phyloP scores from a whole-genome alignment of 37 sponge, comb jelly and placozoan genomes.

The Bolinopsis microptera region DNA sequence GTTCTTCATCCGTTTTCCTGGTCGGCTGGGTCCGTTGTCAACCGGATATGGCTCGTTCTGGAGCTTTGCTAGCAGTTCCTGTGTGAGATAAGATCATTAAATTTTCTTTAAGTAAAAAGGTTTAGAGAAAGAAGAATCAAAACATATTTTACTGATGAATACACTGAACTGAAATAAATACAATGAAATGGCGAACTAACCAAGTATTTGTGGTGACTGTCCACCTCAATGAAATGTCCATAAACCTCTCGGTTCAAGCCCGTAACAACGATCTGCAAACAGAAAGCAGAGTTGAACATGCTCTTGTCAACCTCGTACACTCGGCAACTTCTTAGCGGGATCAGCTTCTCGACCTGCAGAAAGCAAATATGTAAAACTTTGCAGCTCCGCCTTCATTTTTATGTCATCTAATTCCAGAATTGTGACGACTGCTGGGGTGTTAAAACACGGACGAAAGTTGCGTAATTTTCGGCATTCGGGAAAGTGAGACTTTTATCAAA shows the following conservation, averaged over 20 bases:
- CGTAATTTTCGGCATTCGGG: not conserved
- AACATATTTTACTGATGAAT: too few relatives aligned
- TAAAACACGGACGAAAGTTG: not conserved
- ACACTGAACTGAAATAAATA: too few relatives aligned
- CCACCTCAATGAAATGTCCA: constrained; percentile 2
- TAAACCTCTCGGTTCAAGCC: constrained; percentile 32
- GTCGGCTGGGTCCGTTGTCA: constrained; percentile 29
- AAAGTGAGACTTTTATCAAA: too few relatives aligned
- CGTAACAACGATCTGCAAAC: constrained; percentile 23
- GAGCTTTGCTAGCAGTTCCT: constrained; percentile 13
- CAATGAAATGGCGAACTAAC: too few relatives aligned
- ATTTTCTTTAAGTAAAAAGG: too few relatives aligned
- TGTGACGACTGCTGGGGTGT: too few relatives aligned
- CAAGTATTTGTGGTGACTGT: not conserved
- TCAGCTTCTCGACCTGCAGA: constrained; percentile 43
- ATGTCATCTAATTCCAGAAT: too few relatives aligned
- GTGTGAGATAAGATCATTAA: too few relatives aligned
- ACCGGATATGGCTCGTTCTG: constrained; percentile 22
- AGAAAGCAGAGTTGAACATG: not conserved
- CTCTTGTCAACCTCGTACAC: constrained; percentile 49
- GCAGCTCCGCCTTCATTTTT: too few relatives aligned
- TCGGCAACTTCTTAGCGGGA: constrained; percentile 20
- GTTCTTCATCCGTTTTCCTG: constrained; percentile 20
- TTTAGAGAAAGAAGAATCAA: too few relatives aligned
- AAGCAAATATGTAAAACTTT: not conserved